Evolutionary conservation across 2,797 vertebrate species (phyloP).

Genomic region (Pelochelys cantorii): DNA sequence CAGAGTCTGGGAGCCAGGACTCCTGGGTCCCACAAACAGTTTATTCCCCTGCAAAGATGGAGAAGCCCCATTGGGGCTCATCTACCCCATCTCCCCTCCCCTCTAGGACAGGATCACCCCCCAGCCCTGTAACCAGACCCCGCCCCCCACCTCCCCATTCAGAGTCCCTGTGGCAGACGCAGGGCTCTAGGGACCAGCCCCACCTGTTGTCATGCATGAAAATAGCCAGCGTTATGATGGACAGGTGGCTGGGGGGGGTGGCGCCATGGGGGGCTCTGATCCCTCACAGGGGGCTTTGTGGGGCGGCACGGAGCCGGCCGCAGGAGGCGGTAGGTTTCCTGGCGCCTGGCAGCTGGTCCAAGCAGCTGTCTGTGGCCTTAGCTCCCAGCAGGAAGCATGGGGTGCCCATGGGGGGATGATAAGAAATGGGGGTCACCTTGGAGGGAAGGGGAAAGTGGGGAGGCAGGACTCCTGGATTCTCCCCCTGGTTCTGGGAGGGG

Average conservation of each 20-base stretch:
- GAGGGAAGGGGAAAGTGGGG: too few species aligned
- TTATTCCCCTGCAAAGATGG: neutral
- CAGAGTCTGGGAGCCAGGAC: too few species aligned
- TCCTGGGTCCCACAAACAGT: neutral
- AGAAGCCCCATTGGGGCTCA: neutral
- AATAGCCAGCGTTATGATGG: constrained; percentile 30
- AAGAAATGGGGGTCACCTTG: neutral
- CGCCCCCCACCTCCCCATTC: neutral
- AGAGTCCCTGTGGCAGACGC: neutral
- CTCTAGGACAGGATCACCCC: neutral
- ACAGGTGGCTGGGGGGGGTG: neutral
- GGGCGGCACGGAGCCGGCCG: neutral
- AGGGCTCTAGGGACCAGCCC: neutral
- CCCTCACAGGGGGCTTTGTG: neutral
- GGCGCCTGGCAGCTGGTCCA: neutral
- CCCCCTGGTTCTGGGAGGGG: neutral
- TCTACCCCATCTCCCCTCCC: neutral
- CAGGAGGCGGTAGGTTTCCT: neutral
- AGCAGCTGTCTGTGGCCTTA: neutral
- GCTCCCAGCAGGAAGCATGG: neutral
- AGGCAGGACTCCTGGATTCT: neutral
- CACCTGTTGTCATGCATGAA: constrained; percentile 33
- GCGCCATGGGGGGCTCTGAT: neutral
- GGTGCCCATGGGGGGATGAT: neutral
- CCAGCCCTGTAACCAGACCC: neutral